Conservation (phyloP, 2,797 vertebrate species). For the Sus cebifrons region DNA sequence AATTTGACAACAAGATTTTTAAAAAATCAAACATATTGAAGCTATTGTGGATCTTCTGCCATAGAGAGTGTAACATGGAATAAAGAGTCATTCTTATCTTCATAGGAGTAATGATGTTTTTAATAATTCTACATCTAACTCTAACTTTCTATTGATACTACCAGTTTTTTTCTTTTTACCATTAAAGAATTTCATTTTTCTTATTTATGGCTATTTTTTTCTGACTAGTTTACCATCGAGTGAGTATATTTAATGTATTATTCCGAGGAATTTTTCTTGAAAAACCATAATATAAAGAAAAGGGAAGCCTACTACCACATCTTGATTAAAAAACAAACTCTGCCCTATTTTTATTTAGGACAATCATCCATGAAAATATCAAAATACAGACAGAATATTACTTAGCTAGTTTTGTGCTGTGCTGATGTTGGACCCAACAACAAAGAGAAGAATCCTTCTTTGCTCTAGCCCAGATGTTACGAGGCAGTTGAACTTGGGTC, state of each 20-base stretch:
- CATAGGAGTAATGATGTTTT: constrained; percentile 14
- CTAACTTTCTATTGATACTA: constrained; percentile 41
- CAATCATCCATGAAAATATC: not conserved
- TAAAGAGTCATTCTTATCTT: constrained; percentile 17
- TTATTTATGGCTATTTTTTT: constrained; percentile 29
- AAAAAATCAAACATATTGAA: not conserved
- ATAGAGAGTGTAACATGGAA: not conserved
- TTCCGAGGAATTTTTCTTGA: not conserved
- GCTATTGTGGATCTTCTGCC: not conserved
- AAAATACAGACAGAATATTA: constrained; percentile 36
- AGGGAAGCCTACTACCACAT: not conserved
- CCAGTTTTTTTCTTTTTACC: not conserved
- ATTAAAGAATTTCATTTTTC: not conserved
- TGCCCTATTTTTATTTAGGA: constrained; percentile 54
- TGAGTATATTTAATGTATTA: not conserved
- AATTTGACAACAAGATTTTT: not conserved
- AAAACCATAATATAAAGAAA: not conserved
- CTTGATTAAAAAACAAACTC: constrained; percentile 37
- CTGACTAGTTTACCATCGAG: constrained; percentile 12
- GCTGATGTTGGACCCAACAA: constrained; percentile 29
- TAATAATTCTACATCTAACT: constrained; percentile 28
- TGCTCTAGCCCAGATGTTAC: constrained; percentile 75
- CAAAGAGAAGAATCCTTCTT: constrained; percentile 55
- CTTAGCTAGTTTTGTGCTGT: constrained; percentile 33
- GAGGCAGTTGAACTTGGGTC: constrained; percentile 58